Conservation (phyloP, 2,888 invertebrate genomes). For the Holacanthella duospinosa region DNA sequence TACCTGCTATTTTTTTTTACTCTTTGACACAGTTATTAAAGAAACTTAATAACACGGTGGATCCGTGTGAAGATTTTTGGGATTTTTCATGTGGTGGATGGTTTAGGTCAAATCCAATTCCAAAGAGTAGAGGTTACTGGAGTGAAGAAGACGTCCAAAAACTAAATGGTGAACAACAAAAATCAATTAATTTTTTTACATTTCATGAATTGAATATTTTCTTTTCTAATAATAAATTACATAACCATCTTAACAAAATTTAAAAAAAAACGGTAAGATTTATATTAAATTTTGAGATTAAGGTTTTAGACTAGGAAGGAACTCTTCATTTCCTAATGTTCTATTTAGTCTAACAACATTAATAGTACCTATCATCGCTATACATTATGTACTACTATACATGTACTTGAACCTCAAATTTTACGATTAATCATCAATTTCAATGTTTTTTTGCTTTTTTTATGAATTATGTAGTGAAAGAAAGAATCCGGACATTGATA, state of each 20-base stretch:
- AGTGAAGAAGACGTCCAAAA: constrained; percentile 40
- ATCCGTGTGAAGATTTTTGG: constrained; percentile 48
- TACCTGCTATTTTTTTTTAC: background rate
- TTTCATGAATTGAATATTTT: background rate
- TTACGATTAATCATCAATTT: too few relatives aligned
- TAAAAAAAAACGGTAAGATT: background rate
- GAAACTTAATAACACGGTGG: constrained; percentile 42
- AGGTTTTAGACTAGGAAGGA: too few relatives aligned
- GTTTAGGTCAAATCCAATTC: constrained; percentile 43
- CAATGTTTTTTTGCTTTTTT: constrained; percentile 5
- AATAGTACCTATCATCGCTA: too few relatives aligned
- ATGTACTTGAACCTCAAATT: too few relatives aligned
- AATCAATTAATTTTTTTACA: background rate
- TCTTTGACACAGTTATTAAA: constrained; percentile 43
- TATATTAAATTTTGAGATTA: too few relatives aligned
- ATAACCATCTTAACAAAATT: constrained; percentile 4
- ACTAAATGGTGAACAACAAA: background rate
- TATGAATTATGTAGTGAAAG: constrained; percentile 45
- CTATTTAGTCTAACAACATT: too few relatives aligned
- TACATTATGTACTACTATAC: too few relatives aligned
- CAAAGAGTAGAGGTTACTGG: constrained; percentile 45
- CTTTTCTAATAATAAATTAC: background rate
- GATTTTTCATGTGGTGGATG: constrained; percentile 49
- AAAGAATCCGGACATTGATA: constrained; percentile 44
- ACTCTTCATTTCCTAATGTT: too few relatives aligned